Conservation (phyloP, 1,140 invertebrate species). For the Heliconius congener region DNA sequence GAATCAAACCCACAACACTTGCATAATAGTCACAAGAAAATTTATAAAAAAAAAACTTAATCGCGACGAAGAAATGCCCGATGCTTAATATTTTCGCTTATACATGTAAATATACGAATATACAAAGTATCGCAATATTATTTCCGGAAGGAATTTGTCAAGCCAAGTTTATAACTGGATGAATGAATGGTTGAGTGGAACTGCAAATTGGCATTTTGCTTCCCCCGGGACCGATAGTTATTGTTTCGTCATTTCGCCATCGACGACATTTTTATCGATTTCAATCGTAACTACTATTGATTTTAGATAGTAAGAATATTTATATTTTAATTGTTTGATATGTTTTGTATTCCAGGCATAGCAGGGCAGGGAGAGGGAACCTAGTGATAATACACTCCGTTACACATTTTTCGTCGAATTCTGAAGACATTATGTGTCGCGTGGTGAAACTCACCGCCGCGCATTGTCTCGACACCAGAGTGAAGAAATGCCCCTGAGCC, state of each 20-base stretch:
- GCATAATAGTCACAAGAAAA: no score
- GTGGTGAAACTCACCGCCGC: no score
- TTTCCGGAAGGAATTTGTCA: slow-evolving; percentile 7
- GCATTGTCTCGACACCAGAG: no score
- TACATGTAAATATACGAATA: slow-evolving; percentile 6
- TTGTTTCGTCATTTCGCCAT: slow-evolving; percentile 6
- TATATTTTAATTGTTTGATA: neutral
- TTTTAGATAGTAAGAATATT: neutral
- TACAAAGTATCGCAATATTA: slow-evolving; percentile 6
- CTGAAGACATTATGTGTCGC: no score
- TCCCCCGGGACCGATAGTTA: slow-evolving; percentile 13
- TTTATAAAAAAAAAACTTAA: no score
- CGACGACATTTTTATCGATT: slow-evolving; percentile 5
- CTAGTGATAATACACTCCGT: no score
- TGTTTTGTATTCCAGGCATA: no score
- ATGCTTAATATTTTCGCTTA: neutral
- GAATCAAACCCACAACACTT: no score
- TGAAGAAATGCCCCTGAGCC: no score
- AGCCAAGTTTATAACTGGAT: slow-evolving; percentile 14
- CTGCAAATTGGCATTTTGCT: slow-evolving; percentile 20
- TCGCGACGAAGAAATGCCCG: neutral
- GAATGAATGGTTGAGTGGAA: slow-evolving; percentile 17
- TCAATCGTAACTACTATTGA: neutral
- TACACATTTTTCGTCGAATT: no score
- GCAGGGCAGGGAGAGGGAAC: no score